Base-by-base conservation (phyloP, 2,113 vertebrate genomes). In the Trogon surrucura region DNA sequence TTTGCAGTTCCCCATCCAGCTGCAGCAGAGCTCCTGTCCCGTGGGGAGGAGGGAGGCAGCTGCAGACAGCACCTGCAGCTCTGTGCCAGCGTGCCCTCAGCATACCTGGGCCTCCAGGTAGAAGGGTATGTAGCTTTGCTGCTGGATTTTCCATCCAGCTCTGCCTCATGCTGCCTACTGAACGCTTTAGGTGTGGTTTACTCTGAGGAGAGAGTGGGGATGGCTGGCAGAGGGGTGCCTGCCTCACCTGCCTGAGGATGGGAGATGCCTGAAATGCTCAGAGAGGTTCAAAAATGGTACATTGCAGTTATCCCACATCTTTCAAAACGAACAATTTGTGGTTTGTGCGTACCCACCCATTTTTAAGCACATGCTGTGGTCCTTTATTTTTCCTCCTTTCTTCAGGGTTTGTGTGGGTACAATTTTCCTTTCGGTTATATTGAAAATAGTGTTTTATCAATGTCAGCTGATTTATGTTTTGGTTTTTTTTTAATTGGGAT, bases 401-500 rank as follows among this genome's bases (percentile, higher is more conserved):
- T 54, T 54, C 23, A 32, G 13, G 26, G 25, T 80, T 81, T 87
- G 14, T 53, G n/a, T 72, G 22, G n/a, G 71, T 62, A 56, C 54
- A 53, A 44, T 77, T 91, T 91, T 88, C 64, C 50, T 91, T 96
- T 90, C 47, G 18, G 66, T 93, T 91, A 67, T 14, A 60, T 32
- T 10, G 6, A 88, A 97, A 95, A 89, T 18, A 62, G 17, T 27
- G 30, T 89, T 94, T 89, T 78, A 64, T 83, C 56, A 78, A 5
- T 60, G 60, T 90, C 82, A 83, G 19, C 34, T 83, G 72, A 80
- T 84, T 85, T 41, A 41, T 41, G 10, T 41, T 10, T 41, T 41
- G n/a, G 11, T 41, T 77, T 29, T 82, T 87, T 82, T 75, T 85
- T 91, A 94, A 94, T 88, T 94, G 93, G 91, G 34, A 65, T 84